Evolutionary conservation across 2,113 vertebrate species (phyloP), one percentile per base, ranked within the genome.

Genomic region (Sclerurus mexicanus): DNA sequence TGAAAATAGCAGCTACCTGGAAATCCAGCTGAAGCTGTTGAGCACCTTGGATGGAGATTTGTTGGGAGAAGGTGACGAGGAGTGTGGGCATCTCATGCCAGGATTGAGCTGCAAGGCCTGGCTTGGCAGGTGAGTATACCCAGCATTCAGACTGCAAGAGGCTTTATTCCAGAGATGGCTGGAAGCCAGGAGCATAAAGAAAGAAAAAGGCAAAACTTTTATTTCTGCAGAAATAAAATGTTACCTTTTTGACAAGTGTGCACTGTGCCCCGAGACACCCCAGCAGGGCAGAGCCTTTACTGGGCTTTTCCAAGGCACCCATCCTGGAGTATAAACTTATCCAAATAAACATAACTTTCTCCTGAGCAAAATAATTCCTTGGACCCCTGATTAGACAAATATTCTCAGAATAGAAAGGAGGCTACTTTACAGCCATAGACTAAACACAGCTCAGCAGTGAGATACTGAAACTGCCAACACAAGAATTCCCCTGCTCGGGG

Each of bases 391-490:
- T 94, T 30, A 92, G 89, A 85, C 89, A 92, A 92, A 95, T 78
- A 47, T 21, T 64, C 93, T 64, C 69, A 95, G 93, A 95, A 95
- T 91, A 96, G 96, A 71, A 96, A 68, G 91, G 56, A 93, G 93
- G 77, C 91, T 92, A 37, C 81, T 87, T 44, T 56, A 40, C 46
- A 92, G 89, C 76, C 93, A 24, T 27, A 96, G 96, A 95, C 96
- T 96, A 96, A 97, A 96, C 94, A 96, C 6, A 79, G 75, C 94
- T 76, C 77, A 37, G 6, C 64, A 82, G 66, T 18, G 16, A 68
- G 94, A 89, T 85, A 56, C 4, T 21, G 71, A 64, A 79, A 59
- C 73, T 85, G 90, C 87, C 33, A 66, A 68, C 87, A 40, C 73
- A 46, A 84, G 84, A 89, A 75, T 94, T 90, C 77, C 84, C 86